phyloP scores from a whole-genome alignment of 2,113 vertebrate genomes.

The Polypterus senegalus region DNA sequence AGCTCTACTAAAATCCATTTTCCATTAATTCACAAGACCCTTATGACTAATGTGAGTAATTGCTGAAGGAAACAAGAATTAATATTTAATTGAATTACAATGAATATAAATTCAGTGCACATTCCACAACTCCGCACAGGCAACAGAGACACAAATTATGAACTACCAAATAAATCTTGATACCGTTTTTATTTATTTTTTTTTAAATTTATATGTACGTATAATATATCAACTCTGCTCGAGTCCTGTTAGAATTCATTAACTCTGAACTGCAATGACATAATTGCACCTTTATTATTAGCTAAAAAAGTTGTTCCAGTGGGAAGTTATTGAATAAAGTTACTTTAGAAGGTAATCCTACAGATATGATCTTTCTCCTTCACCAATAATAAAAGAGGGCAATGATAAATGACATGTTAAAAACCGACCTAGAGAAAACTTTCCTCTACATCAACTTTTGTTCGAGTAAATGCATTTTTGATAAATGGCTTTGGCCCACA shows the following conservation, averaged over 20 bases:
- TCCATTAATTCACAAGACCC: too few relatives aligned
- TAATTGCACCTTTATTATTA: too few relatives aligned
- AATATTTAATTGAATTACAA: too few relatives aligned
- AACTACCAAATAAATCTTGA: neutral
- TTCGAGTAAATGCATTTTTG: conserved; percentile 4
- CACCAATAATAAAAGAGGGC: conserved; percentile 1
- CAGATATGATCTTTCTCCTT: neutral
- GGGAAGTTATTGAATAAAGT: conserved; percentile 2
- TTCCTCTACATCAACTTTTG: neutral
- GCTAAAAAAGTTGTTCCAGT: neutral
- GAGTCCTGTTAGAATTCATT: too few relatives aligned
- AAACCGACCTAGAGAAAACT: conserved; percentile 5
- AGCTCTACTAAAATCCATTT: too few relatives aligned
- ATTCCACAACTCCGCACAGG: too few relatives aligned
- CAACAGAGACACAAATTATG: too few relatives aligned
- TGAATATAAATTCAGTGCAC: too few relatives aligned
- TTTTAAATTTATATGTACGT: neutral
- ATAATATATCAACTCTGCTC: too few relatives aligned
- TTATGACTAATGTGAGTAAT: too few relatives aligned
- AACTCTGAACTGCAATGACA: too few relatives aligned
- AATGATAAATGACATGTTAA: conserved; percentile 3
- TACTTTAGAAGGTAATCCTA: neutral
- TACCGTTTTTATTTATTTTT: neutral
- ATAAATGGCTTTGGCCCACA: conserved; percentile 1
- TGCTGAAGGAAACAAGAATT: too few relatives aligned